Base-by-base conservation (phyloP, 2,888 invertebrate genomes). In the Creontiades dilutus region DNA sequence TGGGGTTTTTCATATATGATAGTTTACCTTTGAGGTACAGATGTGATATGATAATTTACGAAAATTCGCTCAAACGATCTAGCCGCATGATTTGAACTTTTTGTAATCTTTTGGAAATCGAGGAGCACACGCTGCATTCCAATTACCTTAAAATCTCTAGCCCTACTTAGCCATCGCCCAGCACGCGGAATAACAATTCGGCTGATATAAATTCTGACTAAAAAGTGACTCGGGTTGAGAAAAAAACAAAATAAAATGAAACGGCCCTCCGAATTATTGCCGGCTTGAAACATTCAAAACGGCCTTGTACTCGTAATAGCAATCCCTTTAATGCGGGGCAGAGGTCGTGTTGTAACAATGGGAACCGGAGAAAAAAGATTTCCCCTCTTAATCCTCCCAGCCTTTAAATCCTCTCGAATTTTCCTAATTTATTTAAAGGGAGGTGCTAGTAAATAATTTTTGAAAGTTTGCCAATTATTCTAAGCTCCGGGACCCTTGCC, bases 381-480 rank as follows among this genome's bases (percentile, higher is more conserved):
- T 23, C 23, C 68, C 68, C 23, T 68, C 68, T 68, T 68, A 68
- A 68, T 68, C 68, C 68, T 23, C 19, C 68, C 13, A 68, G 68
- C 68, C 27, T 23, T 68, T 68, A 68, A 68, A 68, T 68, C 68
- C 68, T 19, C 68, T 68, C 23, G 68, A 68, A 68, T 68, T 68
- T 68, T 68, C 68, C 68, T 68, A 68, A 68, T 68, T 68, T 68
- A 68, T 68, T 68, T 68, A 68, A 68, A 68, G 23, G 68, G 68
- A 68, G 68, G 68, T 68, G 68, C 23, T 46, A 78, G 78, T 78
- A 47, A 78, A 78, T 78, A 78, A 78, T 78, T 78, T 78, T 78
- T 78, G 78, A 78, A 78, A 78, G 78, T 78, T 78, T 78, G 78
- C 78, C 78, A 78, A 78, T 78, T 78, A 78, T 78, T 78, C 78